These are phyloP conservation scores for Hyphantria cunea DNA, from an alignment of 1,140 invertebrate genomes.

Conservation along the genomic window DNA sequence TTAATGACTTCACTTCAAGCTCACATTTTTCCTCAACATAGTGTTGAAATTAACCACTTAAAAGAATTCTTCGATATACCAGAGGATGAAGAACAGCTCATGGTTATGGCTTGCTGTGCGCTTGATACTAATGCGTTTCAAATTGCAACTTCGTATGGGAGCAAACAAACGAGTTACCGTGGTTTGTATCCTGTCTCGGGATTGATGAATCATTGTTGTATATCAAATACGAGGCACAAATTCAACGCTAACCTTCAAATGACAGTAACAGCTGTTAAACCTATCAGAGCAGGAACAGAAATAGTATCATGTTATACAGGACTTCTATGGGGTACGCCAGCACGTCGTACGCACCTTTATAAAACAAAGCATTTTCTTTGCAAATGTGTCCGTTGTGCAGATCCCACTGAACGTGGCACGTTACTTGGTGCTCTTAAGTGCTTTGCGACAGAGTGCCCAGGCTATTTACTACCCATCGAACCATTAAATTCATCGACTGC, in stretches of 20 bases:
- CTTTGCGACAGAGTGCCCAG: slow-evolving; percentile 68
- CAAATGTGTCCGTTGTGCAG: slow-evolving; percentile 86
- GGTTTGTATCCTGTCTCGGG: slow-evolving; percentile 88
- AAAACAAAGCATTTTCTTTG: slow-evolving; percentile 90
- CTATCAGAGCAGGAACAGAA: slow-evolving; percentile 85
- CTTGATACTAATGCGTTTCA: slow-evolving; percentile 91
- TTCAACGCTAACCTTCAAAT: slow-evolving; percentile 84
- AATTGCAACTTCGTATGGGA: slow-evolving; percentile 78
- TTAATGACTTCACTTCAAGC: slow-evolving; percentile 83
- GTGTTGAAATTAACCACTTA: slow-evolving; percentile 83
- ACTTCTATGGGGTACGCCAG: slow-evolving; percentile 87
- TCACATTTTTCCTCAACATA: slow-evolving; percentile 80
- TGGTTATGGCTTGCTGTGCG: slow-evolving; percentile 83
- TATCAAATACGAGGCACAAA: slow-evolving; percentile 87
- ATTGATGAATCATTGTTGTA: slow-evolving; percentile 89
- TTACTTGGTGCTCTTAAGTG: slow-evolving; percentile 80
- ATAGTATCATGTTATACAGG: slow-evolving; percentile 89
- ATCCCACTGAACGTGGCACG: slow-evolving; percentile 84
- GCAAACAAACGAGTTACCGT: slow-evolving; percentile 82
- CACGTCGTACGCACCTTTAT: slow-evolving; percentile 84
- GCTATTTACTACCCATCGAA: slow-evolving; percentile 73
- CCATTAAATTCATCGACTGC: slow-evolving; percentile 62
- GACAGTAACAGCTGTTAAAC: slow-evolving; percentile 83
- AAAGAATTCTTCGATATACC: slow-evolving; percentile 82
- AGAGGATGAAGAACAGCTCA: slow-evolving; percentile 83